Evolutionary conservation across 2,797 vertebrate species (phyloP).

Genomic region (Melanotaenia parkinsoni): DNA sequence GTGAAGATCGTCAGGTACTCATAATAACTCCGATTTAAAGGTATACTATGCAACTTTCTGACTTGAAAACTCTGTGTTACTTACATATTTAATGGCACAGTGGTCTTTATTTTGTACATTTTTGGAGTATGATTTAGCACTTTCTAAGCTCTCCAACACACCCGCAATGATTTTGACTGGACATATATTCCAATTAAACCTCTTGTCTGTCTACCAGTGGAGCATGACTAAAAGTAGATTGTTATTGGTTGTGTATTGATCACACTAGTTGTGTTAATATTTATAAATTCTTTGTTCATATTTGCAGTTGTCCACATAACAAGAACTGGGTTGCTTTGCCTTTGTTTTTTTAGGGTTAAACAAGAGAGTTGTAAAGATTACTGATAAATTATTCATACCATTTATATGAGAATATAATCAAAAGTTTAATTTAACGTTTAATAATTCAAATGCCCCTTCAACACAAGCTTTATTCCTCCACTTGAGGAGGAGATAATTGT

Average conservation of each 20-base stretch:
- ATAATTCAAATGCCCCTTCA: slow-evolving; percentile 44
- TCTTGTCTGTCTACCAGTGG: background rate
- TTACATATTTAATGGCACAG: too few species aligned
- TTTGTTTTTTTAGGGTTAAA: slow-evolving; percentile 2
- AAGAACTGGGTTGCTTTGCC: background rate
- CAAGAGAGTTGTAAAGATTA: slow-evolving; percentile 13
- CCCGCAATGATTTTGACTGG: background rate
- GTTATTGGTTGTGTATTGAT: background rate
- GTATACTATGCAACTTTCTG: too few species aligned
- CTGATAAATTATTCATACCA: slow-evolving; percentile 46
- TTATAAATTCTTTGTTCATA: background rate
- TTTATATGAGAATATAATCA: slow-evolving; percentile 45
- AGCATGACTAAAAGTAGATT: background rate
- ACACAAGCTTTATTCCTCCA: background rate
- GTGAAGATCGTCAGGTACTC: slow-evolving; percentile 10
- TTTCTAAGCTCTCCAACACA: background rate
- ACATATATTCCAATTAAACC: background rate
- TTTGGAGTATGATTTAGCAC: background rate
- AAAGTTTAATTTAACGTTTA: slow-evolving; percentile 40
- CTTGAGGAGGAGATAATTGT: background rate
- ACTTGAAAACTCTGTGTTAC: too few species aligned
- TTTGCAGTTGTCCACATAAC: background rate
- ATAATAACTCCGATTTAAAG: background rate
- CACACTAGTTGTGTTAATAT: background rate
- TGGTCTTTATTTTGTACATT: too few species aligned